These are phyloP conservation scores for Dicranocentrus wangi DNA, from an alignment of 2,888 invertebrate species.

Conservation along the genomic window DNA sequence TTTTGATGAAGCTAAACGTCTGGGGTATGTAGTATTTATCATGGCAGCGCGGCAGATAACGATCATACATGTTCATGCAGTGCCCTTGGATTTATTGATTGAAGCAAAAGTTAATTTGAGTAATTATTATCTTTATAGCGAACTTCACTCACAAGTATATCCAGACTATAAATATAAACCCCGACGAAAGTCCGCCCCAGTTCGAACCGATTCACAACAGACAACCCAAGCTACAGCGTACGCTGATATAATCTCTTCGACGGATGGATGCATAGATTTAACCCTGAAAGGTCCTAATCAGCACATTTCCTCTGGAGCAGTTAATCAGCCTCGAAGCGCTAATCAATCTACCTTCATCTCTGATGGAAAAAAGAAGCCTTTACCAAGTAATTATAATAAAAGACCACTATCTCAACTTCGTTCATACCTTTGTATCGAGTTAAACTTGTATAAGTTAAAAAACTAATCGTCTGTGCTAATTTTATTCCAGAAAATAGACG, in stretches of 20 bases:
- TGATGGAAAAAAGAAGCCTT: constrained; percentile 39
- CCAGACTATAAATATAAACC: constrained; percentile 67
- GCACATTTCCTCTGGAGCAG: constrained; percentile 33
- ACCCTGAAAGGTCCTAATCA: constrained; percentile 56
- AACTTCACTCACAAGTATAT: constrained; percentile 59
- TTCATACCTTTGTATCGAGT: too few relatives aligned
- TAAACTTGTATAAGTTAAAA: too few relatives aligned
- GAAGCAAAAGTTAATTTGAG: too few relatives aligned
- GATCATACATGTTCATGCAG: neutral
- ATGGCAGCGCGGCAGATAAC: too few relatives aligned
- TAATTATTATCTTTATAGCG: too few relatives aligned
- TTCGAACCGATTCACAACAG: constrained; percentile 48
- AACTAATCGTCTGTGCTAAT: too few relatives aligned
- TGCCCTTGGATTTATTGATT: neutral
- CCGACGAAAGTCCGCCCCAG: constrained; percentile 51
- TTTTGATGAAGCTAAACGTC: constrained; percentile 64
- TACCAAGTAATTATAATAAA: constrained; percentile 51
- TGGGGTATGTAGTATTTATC: constrained; percentile 54
- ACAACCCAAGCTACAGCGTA: constrained; percentile 26
- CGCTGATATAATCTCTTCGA: constrained; percentile 41
- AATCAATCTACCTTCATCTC: neutral
- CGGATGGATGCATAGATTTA: constrained; percentile 58
- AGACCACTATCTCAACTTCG: too few relatives aligned
- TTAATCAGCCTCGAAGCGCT: constrained; percentile 9
- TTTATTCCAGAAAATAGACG: constrained; percentile 48